phyloP scores from a whole-genome alignment of 2,888 invertebrate genomes.

The Argyresthia goedartella region DNA sequence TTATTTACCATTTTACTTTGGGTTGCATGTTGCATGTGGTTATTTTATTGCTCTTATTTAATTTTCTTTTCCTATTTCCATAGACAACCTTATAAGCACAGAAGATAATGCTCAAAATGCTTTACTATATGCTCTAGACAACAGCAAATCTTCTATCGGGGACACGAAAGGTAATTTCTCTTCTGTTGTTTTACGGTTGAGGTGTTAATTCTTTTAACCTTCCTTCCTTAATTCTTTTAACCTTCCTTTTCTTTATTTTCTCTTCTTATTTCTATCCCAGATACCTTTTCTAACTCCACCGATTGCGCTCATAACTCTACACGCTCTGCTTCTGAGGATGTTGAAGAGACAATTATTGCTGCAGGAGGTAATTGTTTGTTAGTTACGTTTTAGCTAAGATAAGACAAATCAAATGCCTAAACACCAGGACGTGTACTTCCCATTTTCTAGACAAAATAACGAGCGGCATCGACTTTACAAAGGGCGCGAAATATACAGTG shows the following conservation, averaged over 20 bases:
- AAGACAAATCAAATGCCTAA: no score
- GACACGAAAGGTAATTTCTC: neutral
- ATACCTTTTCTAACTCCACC: conserved; percentile 22
- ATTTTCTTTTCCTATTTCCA: neutral
- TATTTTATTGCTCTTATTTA: neutral
- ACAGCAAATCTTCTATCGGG: no score
- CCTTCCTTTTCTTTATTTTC: neutral
- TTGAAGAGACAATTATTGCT: conserved; percentile 15
- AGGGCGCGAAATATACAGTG: no score
- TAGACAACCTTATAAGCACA: no score
- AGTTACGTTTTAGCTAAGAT: no score
- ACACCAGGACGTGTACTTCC: no score
- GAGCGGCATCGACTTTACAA: no score
- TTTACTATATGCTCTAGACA: no score
- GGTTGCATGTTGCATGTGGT: neutral
- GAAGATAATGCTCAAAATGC: no score
- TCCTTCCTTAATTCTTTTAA: neutral
- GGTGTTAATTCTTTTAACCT: neutral
- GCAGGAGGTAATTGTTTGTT: conserved; percentile 16
- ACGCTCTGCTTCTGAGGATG: conserved; percentile 8
- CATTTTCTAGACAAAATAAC: no score
- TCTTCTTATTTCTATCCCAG: conserved; percentile 29
- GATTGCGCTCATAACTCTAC: conserved; percentile 19
- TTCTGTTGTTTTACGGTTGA: neutral
- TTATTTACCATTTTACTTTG: neutral